Evolutionary conservation across 2,888 invertebrate species (phyloP).

Genomic region (Pachymerium ferrugineum): DNA sequence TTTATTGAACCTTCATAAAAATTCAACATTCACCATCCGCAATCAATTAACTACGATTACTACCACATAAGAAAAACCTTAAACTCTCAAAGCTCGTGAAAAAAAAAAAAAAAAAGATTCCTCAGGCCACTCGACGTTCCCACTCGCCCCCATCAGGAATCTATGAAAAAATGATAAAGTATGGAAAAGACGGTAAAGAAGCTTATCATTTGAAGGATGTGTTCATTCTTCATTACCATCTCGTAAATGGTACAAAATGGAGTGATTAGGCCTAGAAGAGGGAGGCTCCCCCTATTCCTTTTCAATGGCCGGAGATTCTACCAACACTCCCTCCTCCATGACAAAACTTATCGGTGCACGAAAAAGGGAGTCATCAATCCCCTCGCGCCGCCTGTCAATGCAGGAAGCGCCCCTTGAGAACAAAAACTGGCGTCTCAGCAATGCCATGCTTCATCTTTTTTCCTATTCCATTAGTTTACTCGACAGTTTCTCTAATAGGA

Average conservation of each 20-base stretch:
- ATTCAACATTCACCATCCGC: constrained; percentile 1
- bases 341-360: constrained; percentile 13
- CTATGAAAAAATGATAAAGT: constrained; percentile 7
- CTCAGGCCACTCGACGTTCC: neutral
- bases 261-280: constrained; percentile 29
- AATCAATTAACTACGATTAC: constrained; percentile 5
- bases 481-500: neutral
- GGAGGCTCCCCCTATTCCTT: neutral
- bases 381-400: constrained; percentile 7
- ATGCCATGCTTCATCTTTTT: neutral
- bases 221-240: constrained; percentile 27
- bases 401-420: constrained; percentile 16
- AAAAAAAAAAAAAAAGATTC: neutral
- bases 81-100: too few relatives aligned
- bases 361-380: constrained; percentile 18
- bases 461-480: neutral
- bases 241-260: constrained; percentile 31
- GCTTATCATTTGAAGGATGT: constrained; percentile 17
- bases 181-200: neutral
- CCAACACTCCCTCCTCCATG: neutral
- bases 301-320: constrained; percentile 13
- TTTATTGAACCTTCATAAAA: constrained; percentile 20
- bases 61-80: too few relatives aligned
- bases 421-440: constrained; percentile 14
- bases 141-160: neutral